phyloP scores from a whole-genome alignment of 2,888 invertebrate species.

The Gymnoscelis rufifasciata region DNA sequence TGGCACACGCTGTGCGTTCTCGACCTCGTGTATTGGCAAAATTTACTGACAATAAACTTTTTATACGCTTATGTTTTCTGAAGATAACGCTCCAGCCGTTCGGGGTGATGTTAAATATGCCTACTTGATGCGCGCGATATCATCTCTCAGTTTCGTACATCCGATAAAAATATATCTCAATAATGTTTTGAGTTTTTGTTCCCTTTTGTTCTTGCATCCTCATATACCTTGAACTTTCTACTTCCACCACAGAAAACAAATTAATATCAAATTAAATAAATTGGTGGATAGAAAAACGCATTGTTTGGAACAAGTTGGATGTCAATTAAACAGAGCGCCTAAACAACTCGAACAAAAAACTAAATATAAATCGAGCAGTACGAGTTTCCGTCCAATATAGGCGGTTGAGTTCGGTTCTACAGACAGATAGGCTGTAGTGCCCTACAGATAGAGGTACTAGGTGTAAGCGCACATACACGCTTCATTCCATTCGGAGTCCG shows the following conservation, averaged over 20 bases:
- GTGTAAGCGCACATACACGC: neutral
- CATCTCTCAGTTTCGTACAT: constrained; percentile 29
- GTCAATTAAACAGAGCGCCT: too few species aligned
- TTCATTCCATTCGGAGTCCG: constrained; percentile 26
- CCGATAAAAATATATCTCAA: neutral
- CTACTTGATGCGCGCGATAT: constrained; percentile 44
- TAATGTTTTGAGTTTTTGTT: neutral
- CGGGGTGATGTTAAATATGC: constrained; percentile 51
- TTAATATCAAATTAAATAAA: too few species aligned
- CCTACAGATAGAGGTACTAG: too few species aligned
- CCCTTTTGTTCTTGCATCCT: neutral
- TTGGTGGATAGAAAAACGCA: too few species aligned
- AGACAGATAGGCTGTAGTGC: too few species aligned
- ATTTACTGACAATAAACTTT: constrained; percentile 69
- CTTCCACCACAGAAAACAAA: too few species aligned
- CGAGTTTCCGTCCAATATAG: constrained; percentile 53
- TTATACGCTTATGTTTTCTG: constrained; percentile 63
- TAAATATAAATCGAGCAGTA: too few species aligned
- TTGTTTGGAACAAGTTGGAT: too few species aligned
- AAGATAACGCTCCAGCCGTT: constrained; percentile 59
- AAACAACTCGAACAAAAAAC: too few species aligned
- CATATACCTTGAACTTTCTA: neutral
- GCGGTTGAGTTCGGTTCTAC: constrained; percentile 32
- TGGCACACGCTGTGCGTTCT: constrained; percentile 30
- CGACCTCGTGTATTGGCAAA: constrained; percentile 56